Conservation (phyloP, 1,140 invertebrate genomes). For the Druon quercuslanigerum region DNA sequence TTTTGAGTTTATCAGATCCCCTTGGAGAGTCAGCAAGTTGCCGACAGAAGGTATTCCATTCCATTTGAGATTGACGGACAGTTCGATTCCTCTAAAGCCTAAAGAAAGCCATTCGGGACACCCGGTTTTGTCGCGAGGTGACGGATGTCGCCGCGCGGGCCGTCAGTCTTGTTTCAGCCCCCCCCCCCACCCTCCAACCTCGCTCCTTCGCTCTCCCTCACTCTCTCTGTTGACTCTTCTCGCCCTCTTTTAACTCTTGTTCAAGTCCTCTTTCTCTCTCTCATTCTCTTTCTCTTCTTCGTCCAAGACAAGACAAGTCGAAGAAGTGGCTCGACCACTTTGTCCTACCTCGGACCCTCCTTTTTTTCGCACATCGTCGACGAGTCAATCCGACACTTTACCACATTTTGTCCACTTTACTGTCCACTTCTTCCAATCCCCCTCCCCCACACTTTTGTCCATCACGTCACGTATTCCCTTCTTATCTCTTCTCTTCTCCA, state of each 20-base stretch:
- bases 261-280: conserved; percentile 39
- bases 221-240: conserved; percentile 2
- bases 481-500: conserved; percentile 39
- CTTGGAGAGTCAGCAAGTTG: no score
- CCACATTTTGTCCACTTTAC: conserved; percentile 63
- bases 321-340: conserved; percentile 71
- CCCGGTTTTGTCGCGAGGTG: conserved; percentile 70
- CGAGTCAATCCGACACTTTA: conserved; percentile 72
- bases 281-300: conserved; percentile 40
- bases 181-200: no score
- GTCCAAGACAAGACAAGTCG: conserved; percentile 51
- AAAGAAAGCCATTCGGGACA: conserved; percentile 52
- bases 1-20: conserved; percentile 38
- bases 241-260: conserved; percentile 47
- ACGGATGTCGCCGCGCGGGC: conserved; percentile 67
- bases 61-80: conserved; percentile 55
- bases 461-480: background rate
- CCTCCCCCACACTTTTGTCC: conserved; percentile 4
- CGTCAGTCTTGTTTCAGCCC: conserved; percentile 63
- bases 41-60: no score
- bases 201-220: conserved; percentile 36
- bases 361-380: conserved; percentile 62
- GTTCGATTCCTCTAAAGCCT: conserved; percentile 49
- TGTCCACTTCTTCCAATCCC: conserved; percentile 32
- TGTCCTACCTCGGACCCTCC: conserved; percentile 59